Base-by-base conservation (phyloP, 2,888 invertebrate genomes). In the Perdita meconis region DNA sequence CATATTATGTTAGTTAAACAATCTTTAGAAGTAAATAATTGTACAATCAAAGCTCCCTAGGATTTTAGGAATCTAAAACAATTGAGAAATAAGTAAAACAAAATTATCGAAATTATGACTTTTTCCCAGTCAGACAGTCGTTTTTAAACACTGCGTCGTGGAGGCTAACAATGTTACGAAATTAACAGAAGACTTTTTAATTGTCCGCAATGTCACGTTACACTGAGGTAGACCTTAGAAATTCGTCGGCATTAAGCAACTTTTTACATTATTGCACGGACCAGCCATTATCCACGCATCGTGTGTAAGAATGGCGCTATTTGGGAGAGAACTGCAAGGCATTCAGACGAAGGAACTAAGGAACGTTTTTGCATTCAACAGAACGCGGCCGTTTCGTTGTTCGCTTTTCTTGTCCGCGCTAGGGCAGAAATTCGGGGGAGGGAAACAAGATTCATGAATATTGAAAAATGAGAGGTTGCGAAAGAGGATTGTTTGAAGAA, bases 181-280 rank as follows among this genome's bases (percentile, higher is more conserved):
- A 70, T 50, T 56, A 63, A 55, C 55, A 22, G 22, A 26, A 19
- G 38, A 50, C 22, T 61, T 56, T 56, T 69, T 69, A 56, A 68
- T 68, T 61, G 68, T 42, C 69, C 56, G 69, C 69, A 42, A 42
- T 70, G 57, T 70, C 24, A 38, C 53, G 64, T 26, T 38, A 42
- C 51, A 59, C n/a, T 63, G 73, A 61, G 51, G 61, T 16, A 24
- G 16, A 26, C 6, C 34, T 22, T 8, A 30, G 42, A 57, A 30
- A 44, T 40, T 56, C 24, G n/a, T 22, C 50, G 4, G 12, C 22
- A n/a, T 50, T 61, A n/a, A 30, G 50, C 24, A 57, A 73, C 61
- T 69, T 63, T 69, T 44, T 40, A 44, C 71, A 34, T 60, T 68
- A 47, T 47, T 68, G 26, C 47, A 16, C 24, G 13, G 26, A n/a